Evolutionary conservation across 1,140 invertebrate species (phyloP), one percentile per base, ranked within the genome.

Genomic region (Tetragonula clypearis): DNA sequence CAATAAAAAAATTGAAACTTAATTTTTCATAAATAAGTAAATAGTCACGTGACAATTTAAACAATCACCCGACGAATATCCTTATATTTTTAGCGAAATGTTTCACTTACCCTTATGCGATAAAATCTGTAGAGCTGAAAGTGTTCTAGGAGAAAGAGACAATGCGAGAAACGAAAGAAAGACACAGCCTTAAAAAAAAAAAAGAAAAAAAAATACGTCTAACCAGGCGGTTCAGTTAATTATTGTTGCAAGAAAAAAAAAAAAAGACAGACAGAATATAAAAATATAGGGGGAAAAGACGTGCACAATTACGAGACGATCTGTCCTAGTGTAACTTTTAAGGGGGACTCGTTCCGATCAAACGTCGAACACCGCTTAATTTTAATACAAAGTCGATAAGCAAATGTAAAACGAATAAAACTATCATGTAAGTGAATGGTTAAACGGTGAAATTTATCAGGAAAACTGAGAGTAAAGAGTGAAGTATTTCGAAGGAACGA

Each of bases 171-270:
- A 79, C 19, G 53, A 79, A 53, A 55, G 66, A 60, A 84, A 72
- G 55, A 84, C 71, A 66, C 76, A 85, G 83, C 83, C 83, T 85
- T 85, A 35, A 85, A 85, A 79, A 65, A 49, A 85, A 79, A 55
- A 41, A 8, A 41, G 3, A 41, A 41, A 41, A 41, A 41, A 6
- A 56, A 26, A 49, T 21, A 60, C 58, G 69, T 68, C 77, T 19
- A 23, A 66, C 41, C 21, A 12, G 53, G 69, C 69, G 30, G 53
- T 80, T 85, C 83, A 68, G 58, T 85, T 80, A 74, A 85, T 49
- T 79, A 85, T 80, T 85, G 78, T 81, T 80, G 74, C 30, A 3
- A 30, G 1, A 30, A 30, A 30, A 30, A 30, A 30, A 35, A 35
- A 35, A 74, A 81, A 85, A 85, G 71, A 80, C 78, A 74, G 76